phyloP scores from a whole-genome alignment of 2,888 invertebrate species.

The Thelaira solivaga region DNA sequence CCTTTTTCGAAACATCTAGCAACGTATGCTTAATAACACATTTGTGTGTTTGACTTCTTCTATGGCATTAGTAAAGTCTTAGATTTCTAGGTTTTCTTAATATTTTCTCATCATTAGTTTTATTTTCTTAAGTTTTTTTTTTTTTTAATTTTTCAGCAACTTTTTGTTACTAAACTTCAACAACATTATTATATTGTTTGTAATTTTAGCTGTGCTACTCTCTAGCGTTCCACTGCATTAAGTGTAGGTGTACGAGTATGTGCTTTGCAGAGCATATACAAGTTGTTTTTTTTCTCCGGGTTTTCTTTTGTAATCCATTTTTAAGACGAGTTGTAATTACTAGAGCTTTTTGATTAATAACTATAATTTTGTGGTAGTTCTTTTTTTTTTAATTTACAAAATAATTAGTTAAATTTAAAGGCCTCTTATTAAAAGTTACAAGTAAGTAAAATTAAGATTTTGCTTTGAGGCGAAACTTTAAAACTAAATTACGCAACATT shows the following conservation, averaged over 20 bases:
- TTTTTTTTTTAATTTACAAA: slow-evolving; percentile 24
- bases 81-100: slow-evolving; percentile 38
- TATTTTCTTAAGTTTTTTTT: too few relatives aligned
- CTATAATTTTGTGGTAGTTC: slow-evolving; percentile 57
- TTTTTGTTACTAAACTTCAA: slow-evolving; percentile 31
- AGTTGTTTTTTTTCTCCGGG: slow-evolving; percentile 33
- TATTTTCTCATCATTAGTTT: slow-evolving; percentile 49
- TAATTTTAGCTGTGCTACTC: neutral
- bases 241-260: slow-evolving; percentile 2
- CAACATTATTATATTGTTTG: slow-evolving; percentile 38
- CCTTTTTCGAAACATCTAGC: too few relatives aligned
- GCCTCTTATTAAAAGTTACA: too few relatives aligned
- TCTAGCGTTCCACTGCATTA: slow-evolving; percentile 18
- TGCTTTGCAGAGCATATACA: slow-evolving; percentile 32
- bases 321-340: slow-evolving; percentile 40
- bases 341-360: slow-evolving; percentile 60
- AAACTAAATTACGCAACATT: too few relatives aligned
- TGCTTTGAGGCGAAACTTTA: too few relatives aligned
- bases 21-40: too few relatives aligned
- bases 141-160: neutral
- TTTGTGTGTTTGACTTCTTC: too few relatives aligned
- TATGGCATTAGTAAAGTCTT: slow-evolving; percentile 60
- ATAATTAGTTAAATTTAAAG: neutral
- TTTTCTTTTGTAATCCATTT: neutral
- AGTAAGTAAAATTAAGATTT: too few relatives aligned